Percentiles rank a stretch among this genome's conserved stretches.
Evolutionary conservation across 2,113 vertebrate species (phyloP).

Genomic region (Xenopus tropicalis): DNA sequence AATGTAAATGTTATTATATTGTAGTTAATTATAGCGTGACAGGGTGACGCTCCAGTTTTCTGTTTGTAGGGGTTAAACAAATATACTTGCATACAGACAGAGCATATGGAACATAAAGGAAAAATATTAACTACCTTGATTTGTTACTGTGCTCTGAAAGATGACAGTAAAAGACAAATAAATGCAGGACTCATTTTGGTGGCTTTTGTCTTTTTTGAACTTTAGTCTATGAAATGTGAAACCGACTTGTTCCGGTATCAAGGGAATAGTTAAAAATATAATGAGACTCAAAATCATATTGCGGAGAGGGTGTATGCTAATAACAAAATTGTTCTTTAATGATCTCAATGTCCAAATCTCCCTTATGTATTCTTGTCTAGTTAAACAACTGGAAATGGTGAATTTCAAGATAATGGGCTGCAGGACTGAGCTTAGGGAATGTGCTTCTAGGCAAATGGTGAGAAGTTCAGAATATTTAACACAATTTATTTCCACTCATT

Average conservation of each 20-base stretch:
- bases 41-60: no score
- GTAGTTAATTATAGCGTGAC: no score
- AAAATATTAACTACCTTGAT: no score
- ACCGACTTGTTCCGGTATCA: slow-evolving; percentile 18
- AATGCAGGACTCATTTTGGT: not conserved
- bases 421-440: slow-evolving; percentile 13
- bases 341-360: slow-evolving; percentile 40
- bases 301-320: slow-evolving; percentile 41
- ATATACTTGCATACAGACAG: no score
- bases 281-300: slow-evolving; percentile 33
- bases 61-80: no score
- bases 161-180: no score
- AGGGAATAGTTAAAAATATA: slow-evolving; percentile 40
- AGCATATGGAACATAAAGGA: no score
- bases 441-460: slow-evolving; percentile 16
- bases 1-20: no score
- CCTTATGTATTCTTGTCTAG: slow-evolving; percentile 42
- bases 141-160: no score
- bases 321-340: slow-evolving; percentile 45
- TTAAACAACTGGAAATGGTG: slow-evolving; percentile 38
- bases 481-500: slow-evolving; percentile 14
- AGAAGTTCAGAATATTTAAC: slow-evolving; percentile 38
- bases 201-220: slow-evolving; percentile 5
- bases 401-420: slow-evolving; percentile 37
- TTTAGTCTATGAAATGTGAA: slow-evolving; percentile 37